Evolutionary conservation across 53 echinoderm and acorn worm species (phyloP).

Genomic region (Crossaster papposus): DNA sequence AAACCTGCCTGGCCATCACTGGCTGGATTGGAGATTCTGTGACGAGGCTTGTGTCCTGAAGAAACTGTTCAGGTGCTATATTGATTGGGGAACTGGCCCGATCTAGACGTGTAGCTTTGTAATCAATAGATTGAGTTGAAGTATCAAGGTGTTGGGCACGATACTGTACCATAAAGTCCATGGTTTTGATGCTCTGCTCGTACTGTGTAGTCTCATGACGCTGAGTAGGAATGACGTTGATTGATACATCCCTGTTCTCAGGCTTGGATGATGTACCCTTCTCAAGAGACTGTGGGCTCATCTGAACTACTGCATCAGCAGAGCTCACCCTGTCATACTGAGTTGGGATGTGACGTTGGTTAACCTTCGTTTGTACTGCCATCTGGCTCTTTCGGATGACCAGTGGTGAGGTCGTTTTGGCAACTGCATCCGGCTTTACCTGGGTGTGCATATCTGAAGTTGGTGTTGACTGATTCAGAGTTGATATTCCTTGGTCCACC

Average conservation of each 20-base stretch:
- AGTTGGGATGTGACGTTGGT: conserved; percentile 31
- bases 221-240: conserved; percentile 36
- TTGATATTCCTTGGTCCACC: conserved; percentile 55
- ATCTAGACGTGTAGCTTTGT: conserved; percentile 24
- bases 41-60: neutral
- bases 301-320: conserved; percentile 35
- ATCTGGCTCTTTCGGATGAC: conserved; percentile 44
- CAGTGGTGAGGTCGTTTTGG: conserved; percentile 53
- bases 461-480: conserved; percentile 8
- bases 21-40: conserved; percentile 33
- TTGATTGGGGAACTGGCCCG: conserved; percentile 37
- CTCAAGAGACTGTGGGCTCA: conserved; percentile 24
- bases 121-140: conserved; percentile 33
- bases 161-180: conserved; percentile 51
- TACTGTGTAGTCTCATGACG: conserved; percentile 37
- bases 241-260: conserved; percentile 27
- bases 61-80: neutral
- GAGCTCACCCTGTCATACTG: conserved; percentile 41
- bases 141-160: conserved; percentile 27
- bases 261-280: conserved; percentile 40
- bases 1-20: conserved; percentile 24
- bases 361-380: conserved; percentile 37
- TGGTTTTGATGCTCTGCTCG: conserved; percentile 29
- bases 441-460: conserved; percentile 53
- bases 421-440: conserved; percentile 22